Conservation (phyloP, 2,888 invertebrate species). For the Hypolimnas misippus region DNA sequence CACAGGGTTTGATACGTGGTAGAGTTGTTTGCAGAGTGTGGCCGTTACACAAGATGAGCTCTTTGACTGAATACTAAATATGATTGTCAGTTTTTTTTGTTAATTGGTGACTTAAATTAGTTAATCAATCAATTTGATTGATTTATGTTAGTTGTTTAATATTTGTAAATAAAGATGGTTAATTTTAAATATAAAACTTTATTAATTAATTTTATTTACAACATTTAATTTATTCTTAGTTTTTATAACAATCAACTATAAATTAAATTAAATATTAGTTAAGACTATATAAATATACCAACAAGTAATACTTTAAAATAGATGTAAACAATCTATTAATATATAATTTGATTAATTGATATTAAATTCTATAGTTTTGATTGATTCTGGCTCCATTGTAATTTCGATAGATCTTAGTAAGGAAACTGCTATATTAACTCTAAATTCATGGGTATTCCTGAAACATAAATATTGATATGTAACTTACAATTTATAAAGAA, state of each 20-base stretch:
- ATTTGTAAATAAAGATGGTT: conserved; percentile 10
- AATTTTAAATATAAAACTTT: neutral
- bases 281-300: no score
- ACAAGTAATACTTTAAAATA: neutral
- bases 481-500: neutral
- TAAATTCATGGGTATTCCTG: conserved; percentile 56
- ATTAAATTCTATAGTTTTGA: conserved; percentile 75
- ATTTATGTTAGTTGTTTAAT: neutral
- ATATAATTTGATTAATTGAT: conserved; percentile 26
- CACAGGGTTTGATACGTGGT: conserved; percentile 92
- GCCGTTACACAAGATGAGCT: conserved; percentile 85
- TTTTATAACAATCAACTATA: neutral
- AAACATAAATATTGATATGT: conserved; percentile 37
- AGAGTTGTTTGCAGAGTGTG: conserved; percentile 92
- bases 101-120: neutral
- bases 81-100: neutral
- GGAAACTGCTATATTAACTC: conserved; percentile 49
- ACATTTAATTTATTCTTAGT: no score
- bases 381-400: conserved; percentile 65
- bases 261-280: neutral
- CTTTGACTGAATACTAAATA: conserved; percentile 58
- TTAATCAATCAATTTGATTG: neutral
- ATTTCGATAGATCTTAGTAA: conserved; percentile 51
- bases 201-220: conserved; percentile 7
- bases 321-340: conserved; percentile 1